phyloP scores from a whole-genome alignment of 1,140 invertebrate species.

The Rhopalosiphum padi region DNA sequence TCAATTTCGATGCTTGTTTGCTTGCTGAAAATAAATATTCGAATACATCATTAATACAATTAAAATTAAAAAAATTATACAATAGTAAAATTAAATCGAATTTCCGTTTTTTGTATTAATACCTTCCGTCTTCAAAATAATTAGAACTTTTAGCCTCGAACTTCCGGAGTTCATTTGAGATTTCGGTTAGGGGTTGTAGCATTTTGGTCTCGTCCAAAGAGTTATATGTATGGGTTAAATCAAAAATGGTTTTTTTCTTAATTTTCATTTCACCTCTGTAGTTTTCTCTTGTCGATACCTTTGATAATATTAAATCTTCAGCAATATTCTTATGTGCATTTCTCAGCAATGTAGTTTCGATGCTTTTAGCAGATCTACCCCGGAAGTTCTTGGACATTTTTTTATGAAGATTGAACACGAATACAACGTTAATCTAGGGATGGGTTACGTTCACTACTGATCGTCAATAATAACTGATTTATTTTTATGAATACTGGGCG shows the following conservation, averaged over 20 bases:
- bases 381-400: conserved; percentile 52
- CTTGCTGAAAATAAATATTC: conserved; percentile 72
- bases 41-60: neutral
- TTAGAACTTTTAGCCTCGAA: conserved; percentile 70
- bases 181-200: conserved; percentile 66
- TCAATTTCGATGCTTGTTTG: conserved; percentile 97
- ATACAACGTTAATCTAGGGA: neutral
- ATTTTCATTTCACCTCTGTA: conserved; percentile 24
- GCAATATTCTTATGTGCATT: conserved; percentile 1
- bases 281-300: conserved; percentile 12
- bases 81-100: neutral
- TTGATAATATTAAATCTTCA: neutral
- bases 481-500: conserved; percentile 45
- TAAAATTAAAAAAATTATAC: too few species aligned
- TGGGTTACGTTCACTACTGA: conserved; percentile 35
- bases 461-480: conserved; percentile 48
- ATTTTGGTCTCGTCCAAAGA: conserved; percentile 66
- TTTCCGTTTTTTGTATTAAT: conserved; percentile 24
- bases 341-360: conserved; percentile 28
- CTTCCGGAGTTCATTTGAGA: conserved; percentile 70
- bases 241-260: conserved; percentile 44
- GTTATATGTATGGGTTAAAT: conserved; percentile 42
- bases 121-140: conserved; percentile 74
- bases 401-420: neutral
- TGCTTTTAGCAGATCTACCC: conserved; percentile 52